These are phyloP conservation scores for Melipona bicolor DNA, from an alignment of 2,888 invertebrate species.

Conservation along the genomic window DNA sequence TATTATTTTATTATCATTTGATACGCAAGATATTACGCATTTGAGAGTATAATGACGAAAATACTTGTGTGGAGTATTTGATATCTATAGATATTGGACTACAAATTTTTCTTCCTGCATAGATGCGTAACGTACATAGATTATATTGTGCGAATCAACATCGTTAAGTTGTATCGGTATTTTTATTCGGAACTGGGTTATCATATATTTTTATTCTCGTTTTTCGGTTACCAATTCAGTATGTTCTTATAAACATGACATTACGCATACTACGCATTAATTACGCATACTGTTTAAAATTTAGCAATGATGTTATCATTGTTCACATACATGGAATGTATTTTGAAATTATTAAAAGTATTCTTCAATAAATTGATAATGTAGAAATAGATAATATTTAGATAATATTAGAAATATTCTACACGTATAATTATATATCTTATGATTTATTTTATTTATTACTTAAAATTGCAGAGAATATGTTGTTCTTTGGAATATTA, in stretches of 20 bases:
- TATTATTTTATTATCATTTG: constrained; percentile 9
- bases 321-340: not conserved
- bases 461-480: constrained; percentile 81
- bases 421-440: no score
- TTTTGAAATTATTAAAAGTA: not conserved
- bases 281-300: not conserved
- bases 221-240: not conserved
- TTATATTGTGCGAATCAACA: not conserved
- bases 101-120: constrained; percentile 8
- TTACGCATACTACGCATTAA: not conserved
- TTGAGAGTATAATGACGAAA: constrained; percentile 17
- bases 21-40: constrained; percentile 46
- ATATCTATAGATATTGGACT: constrained; percentile 25
- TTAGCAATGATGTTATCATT: not conserved
- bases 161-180: constrained; percentile 8
- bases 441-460: constrained; percentile 1
- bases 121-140: constrained; percentile 16
- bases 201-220: not conserved
- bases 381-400: not conserved
- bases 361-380: not conserved
- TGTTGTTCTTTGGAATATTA: constrained; percentile 87
- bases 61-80: not conserved
- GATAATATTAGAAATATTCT: not conserved
- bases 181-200: not conserved
- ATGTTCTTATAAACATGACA: not conserved